A percentile compares a stretch with the other conserved stretches of the same genome.
Conservation (phyloP, 2,888 invertebrate genomes). For the Melieria crassipennis region DNA sequence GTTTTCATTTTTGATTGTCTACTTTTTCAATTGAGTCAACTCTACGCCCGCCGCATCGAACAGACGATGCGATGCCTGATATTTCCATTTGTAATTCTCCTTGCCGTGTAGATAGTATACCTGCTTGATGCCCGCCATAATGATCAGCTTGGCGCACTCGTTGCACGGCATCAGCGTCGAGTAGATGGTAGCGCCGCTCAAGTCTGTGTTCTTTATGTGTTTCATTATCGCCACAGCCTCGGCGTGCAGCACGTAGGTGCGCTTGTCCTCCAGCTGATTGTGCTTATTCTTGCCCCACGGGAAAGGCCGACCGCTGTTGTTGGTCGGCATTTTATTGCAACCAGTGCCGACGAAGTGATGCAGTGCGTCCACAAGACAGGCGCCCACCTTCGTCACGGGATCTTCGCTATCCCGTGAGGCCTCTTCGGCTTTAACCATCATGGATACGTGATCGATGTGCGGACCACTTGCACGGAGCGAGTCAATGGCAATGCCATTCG, state of each 20-base stretch:
- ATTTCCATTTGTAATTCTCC: constrained; percentile 73
- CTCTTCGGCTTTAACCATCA: constrained; percentile 92
- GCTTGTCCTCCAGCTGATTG: constrained; percentile 76
- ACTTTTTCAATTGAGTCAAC: constrained; percentile 52
- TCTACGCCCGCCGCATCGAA: constrained; percentile 80
- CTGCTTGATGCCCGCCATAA: constrained; percentile 88
- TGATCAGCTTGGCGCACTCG: constrained; percentile 96
- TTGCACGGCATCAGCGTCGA: constrained; percentile 96
- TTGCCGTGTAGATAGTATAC: constrained; percentile 87
- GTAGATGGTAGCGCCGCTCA: constrained; percentile 85
- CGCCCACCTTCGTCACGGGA: constrained; percentile 92
- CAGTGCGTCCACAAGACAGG: constrained; percentile 87
- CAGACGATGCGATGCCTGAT: constrained; percentile 83
- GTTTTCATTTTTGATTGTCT: neutral
- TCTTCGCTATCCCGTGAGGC: constrained; percentile 96
- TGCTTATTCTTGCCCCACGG: constrained; percentile 81
- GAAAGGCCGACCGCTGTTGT: constrained; percentile 87
- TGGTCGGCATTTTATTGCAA: constrained; percentile 96
- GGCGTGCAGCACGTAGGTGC: constrained; percentile 94
- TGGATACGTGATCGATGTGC: constrained; percentile 69
- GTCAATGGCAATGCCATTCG: no score
- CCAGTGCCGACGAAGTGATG: constrained; percentile 93
- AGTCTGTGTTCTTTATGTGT: constrained; percentile 82
- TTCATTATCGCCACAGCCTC: constrained; percentile 97
- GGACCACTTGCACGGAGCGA: neutral